phyloP scores from a whole-genome alignment of 2,797 vertebrate genomes.

The Capromys pilorides region DNA sequence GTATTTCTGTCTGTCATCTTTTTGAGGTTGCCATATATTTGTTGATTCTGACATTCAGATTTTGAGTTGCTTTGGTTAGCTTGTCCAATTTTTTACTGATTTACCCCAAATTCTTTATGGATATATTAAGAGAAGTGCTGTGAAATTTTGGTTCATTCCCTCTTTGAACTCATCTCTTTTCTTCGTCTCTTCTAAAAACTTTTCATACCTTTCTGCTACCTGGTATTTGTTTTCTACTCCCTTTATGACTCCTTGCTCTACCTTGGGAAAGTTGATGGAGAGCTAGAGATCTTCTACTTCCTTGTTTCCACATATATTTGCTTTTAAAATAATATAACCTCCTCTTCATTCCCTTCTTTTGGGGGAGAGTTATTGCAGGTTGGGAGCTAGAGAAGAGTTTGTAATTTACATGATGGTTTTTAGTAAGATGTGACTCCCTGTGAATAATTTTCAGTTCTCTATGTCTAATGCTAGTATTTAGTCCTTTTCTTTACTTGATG shows the following conservation, averaged over 20 bases:
- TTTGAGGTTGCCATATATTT: neutral
- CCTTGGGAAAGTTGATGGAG: neutral
- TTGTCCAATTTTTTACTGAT: neutral
- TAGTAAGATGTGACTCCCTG: neutral
- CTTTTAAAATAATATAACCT: too few species aligned
- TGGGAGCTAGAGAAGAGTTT: too few species aligned
- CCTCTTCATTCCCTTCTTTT: too few species aligned
- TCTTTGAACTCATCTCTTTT: neutral
- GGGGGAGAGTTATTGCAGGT: too few species aligned
- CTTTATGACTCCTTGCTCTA: neutral
- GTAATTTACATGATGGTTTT: neutral
- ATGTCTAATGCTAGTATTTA: neutral
- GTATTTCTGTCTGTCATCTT: neutral
- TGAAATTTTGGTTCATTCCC: neutral
- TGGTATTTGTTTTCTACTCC: neutral
- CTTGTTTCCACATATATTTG: neutral
- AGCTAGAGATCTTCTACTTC: neutral
- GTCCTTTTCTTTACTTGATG: neutral
- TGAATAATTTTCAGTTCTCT: neutral
- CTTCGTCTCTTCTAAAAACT: neutral
- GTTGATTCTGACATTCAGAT: neutral
- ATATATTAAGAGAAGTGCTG: neutral
- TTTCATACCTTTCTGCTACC: neutral
- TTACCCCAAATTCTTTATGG: neutral
- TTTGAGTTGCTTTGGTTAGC: neutral